Conservation (phyloP, 1,140 invertebrate species). For the Drosophila ambigua region DNA sequence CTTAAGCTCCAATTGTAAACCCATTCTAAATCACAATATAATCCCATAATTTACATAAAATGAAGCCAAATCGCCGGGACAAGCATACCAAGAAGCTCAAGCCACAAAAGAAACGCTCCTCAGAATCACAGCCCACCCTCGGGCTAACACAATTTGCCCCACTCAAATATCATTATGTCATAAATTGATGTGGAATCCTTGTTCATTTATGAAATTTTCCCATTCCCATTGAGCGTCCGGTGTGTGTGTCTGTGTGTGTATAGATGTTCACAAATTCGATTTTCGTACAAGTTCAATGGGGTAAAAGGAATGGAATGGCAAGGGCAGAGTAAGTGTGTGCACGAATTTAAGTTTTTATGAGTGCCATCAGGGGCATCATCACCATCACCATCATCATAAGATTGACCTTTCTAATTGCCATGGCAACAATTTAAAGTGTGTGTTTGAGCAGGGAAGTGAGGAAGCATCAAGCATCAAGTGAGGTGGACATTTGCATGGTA, state of each 20-base stretch:
- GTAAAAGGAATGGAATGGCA: too few relatives aligned
- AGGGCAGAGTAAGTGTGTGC: constrained; percentile 19
- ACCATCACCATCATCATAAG: constrained; percentile 29
- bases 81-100: constrained; percentile 46
- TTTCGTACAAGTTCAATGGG: constrained; percentile 29
- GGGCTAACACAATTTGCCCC: constrained; percentile 54
- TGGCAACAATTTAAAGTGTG: constrained; percentile 57
- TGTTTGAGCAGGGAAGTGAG: neutral
- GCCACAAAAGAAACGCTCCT: neutral
- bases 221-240: constrained; percentile 26
- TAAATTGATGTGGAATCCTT: constrained; percentile 78
- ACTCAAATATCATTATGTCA: constrained; percentile 74
- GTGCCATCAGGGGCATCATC: constrained; percentile 24
- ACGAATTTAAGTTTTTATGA: constrained; percentile 49
- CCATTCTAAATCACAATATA: constrained; percentile 77
- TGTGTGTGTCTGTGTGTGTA: constrained; percentile 10
- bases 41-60: constrained; percentile 82
- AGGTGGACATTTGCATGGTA: constrained; percentile 56
- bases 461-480: constrained; percentile 4
- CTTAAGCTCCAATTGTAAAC: constrained; percentile 62
- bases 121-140: constrained; percentile 27
- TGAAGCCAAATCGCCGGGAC: constrained; percentile 49
- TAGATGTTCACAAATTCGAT: constrained; percentile 47
- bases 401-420: constrained; percentile 67
- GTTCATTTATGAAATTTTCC: constrained; percentile 82